A percentile compares a stretch with the other conserved stretches of the same genome.
Evolutionary conservation across 2,888 invertebrate genomes (phyloP).

Genomic region (Scelioninae gen. 1): DNA sequence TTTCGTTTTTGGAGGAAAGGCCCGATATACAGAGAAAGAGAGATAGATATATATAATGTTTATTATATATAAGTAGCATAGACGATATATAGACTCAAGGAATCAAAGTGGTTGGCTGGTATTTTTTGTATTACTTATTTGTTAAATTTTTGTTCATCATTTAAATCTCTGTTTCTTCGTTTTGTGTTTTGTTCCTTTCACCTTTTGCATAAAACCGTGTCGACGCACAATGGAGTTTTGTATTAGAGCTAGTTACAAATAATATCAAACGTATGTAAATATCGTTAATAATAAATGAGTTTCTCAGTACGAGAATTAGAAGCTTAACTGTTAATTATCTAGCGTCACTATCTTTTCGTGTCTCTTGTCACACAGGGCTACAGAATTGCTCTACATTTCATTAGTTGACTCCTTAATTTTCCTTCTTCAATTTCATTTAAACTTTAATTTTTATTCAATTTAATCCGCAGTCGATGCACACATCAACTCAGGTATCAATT

Average conservation of each 20-base stretch:
- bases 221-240: slow-evolving; percentile 83
- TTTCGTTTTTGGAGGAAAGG: slow-evolving; percentile 77
- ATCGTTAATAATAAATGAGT: slow-evolving; percentile 80
- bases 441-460: slow-evolving; percentile 20
- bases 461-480: slow-evolving; percentile 46
- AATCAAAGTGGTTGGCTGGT: slow-evolving; percentile 72
- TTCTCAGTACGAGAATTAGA: slow-evolving; percentile 79
- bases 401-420: slow-evolving; percentile 13
- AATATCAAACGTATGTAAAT: slow-evolving; percentile 84
- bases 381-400: slow-evolving; percentile 66
- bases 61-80: slow-evolving; percentile 73
- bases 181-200: slow-evolving; percentile 64
- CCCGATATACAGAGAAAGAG: slow-evolving; percentile 79
- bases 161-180: slow-evolving; percentile 61
- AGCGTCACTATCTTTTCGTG: slow-evolving; percentile 80
- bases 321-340: slow-evolving; percentile 83
- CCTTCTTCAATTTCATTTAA: slow-evolving; percentile 7
- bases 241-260: slow-evolving; percentile 83
- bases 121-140: slow-evolving; percentile 40
- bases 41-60: slow-evolving; percentile 70
- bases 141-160: slow-evolving; percentile 24
- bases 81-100: slow-evolving; percentile 77
- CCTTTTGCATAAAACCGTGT: slow-evolving; percentile 74
- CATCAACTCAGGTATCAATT: slow-evolving; percentile 3
- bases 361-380: slow-evolving; percentile 78